Percentiles rank a stretch among this genome's conserved stretches.
These are phyloP conservation scores for Hippoglossus stenolepis DNA, from an alignment of 2,113 vertebrate species.

Conservation along the genomic window DNA sequence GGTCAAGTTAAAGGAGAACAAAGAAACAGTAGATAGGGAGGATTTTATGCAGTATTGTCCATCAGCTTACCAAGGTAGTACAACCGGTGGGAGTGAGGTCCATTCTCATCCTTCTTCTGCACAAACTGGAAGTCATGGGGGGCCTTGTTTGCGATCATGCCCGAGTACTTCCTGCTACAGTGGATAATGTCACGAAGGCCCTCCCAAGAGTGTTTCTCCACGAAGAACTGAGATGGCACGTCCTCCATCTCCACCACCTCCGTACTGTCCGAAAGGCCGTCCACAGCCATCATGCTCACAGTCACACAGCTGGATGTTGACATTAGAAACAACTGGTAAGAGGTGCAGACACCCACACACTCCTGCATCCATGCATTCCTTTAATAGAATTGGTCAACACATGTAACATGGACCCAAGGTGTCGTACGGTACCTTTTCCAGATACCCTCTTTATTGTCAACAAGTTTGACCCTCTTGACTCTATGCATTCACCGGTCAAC, in stretches of 20 bases:
- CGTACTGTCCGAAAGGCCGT: conserved; percentile 83
- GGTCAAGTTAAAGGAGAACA: not conserved
- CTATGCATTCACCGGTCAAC: conserved; percentile 94
- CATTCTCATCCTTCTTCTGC: conserved; percentile 90
- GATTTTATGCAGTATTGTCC: not conserved
- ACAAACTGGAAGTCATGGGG: conserved; percentile 99
- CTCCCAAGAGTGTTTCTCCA: conserved; percentile 97
- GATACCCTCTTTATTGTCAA: conserved; percentile 88
- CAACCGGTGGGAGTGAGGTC: conserved; percentile 94
- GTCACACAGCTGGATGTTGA: conserved; percentile 77
- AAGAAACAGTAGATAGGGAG: not conserved
- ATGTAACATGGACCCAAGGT: not conserved
- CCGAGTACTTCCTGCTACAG: conserved; percentile 95
- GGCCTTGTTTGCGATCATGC: conserved; percentile 95
- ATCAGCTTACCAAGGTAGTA: conserved; percentile 92
- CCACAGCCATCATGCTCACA: conserved; percentile 90
- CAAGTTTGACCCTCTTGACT: conserved; percentile 95
- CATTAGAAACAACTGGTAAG: conserved; percentile 24
- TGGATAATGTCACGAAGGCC: conserved; percentile 95
- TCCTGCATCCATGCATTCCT: not conserved
- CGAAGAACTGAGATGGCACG: conserved; percentile 88
- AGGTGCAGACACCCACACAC: not conserved
- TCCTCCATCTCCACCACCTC: conserved; percentile 90
- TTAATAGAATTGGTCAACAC: not conserved
- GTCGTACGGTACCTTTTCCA: conserved; percentile 89